Evolutionary conservation across 1,140 invertebrate species (phyloP).

Genomic region (Brachionus manjavacas): DNA sequence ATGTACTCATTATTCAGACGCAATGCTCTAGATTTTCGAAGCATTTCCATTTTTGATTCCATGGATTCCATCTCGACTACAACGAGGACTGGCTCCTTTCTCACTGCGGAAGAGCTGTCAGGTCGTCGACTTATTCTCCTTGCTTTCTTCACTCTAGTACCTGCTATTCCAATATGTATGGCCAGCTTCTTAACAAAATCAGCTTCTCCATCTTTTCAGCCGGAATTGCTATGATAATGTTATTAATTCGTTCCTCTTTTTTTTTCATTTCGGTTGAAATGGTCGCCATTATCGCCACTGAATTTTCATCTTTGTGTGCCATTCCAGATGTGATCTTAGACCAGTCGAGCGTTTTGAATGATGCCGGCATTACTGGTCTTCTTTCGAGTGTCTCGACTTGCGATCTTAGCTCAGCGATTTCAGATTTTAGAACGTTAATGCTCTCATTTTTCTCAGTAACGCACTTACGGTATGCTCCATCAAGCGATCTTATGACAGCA

Average conservation of each 20-base stretch:
- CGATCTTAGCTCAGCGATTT: not conserved
- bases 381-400: not conserved
- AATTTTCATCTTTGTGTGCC: not conserved
- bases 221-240: not conserved
- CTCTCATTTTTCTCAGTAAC: not conserved
- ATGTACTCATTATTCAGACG: too few species aligned
- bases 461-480: not conserved
- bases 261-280: not conserved
- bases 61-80: too few species aligned
- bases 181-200: too few species aligned
- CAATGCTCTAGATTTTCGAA: too few species aligned
- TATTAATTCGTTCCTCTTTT: not conserved
- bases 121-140: too few species aligned
- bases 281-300: not conserved
- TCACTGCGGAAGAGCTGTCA: too few species aligned
- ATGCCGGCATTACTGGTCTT: not conserved
- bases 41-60: too few species aligned
- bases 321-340: not conserved
- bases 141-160: too few species aligned
- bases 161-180: too few species aligned
- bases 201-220: not conserved
- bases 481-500: not conserved
- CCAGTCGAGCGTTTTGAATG: not conserved
- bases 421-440: not conserved
- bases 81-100: too few species aligned